phyloP scores from a whole-genome alignment of 2,113 vertebrate species.

The Hydropotes inermis region DNA sequence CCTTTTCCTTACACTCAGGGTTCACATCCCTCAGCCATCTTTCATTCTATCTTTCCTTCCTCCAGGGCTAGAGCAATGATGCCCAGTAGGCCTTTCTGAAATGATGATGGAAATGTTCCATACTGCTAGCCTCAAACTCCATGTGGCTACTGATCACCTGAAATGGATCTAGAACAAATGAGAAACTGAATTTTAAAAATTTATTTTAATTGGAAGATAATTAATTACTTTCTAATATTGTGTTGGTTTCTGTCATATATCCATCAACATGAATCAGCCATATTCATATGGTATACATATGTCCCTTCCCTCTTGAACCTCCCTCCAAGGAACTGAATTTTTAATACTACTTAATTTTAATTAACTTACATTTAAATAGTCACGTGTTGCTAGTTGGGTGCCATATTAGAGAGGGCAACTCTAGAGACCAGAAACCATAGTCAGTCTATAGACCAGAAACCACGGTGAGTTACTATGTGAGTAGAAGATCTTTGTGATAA shows the following conservation, averaged over 20 bases:
- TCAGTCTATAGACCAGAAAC: background rate
- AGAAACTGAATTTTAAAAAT: background rate
- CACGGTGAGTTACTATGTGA: background rate
- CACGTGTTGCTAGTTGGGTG: background rate
- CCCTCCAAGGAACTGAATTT: background rate
- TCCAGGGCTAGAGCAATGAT: background rate
- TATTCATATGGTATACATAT: background rate
- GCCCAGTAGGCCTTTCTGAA: background rate
- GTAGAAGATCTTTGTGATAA: background rate
- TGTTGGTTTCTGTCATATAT: background rate
- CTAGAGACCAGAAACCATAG: background rate
- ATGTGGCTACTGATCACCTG: background rate
- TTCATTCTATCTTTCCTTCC: background rate
- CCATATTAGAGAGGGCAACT: background rate
- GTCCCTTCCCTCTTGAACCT: background rate
- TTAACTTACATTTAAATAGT: background rate
- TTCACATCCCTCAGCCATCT: background rate
- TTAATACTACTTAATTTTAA: background rate
- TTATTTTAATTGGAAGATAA: background rate
- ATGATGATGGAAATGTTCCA: background rate
- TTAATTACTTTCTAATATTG: background rate
- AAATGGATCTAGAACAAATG: background rate
- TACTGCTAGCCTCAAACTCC: background rate
- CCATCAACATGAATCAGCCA: background rate
- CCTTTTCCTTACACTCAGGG: background rate